phyloP scores from a whole-genome alignment of 30 jellyfish, hydroid and myxozoan genomes.

The Chrysaora quinquecirrha region DNA sequence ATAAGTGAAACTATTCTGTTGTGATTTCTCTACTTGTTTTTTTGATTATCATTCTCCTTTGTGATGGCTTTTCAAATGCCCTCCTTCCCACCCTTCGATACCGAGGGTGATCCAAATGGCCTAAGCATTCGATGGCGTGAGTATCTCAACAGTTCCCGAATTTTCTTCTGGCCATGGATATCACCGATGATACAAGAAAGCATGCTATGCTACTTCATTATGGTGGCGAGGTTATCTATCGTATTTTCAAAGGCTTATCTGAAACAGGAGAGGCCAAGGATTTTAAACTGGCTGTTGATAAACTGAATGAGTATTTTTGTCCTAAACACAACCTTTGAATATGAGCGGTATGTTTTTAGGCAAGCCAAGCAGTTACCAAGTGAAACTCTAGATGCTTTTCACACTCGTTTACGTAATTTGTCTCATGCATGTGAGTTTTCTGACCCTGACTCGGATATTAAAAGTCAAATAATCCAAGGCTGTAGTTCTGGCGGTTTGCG shows the following conservation, averaged over 20 bases:
- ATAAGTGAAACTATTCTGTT: too few species aligned
- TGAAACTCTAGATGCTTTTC: background rate
- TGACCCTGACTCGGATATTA: background rate
- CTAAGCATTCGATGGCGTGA: too few species aligned
- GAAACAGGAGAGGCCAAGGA: background rate
- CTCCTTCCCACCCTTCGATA: too few species aligned
- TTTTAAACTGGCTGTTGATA: background rate
- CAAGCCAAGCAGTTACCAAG: constrained; percentile 4
- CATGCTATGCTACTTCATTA: background rate
- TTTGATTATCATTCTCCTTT: too few species aligned
- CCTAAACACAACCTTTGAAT: background rate
- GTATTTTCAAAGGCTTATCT: background rate
- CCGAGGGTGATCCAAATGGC: too few species aligned
- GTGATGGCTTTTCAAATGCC: too few species aligned
- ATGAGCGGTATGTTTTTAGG: background rate
- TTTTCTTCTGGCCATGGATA: constrained; percentile 6
- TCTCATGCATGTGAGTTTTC: background rate
- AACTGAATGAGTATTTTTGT: background rate
- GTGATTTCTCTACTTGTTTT: too few species aligned
- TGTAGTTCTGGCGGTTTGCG: background rate
- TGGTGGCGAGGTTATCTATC: background rate
- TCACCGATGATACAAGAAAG: background rate
- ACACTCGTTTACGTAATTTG: background rate
- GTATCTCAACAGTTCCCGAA: background rate
- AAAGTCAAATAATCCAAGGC: background rate